Percentiles rank a stretch among this genome's conserved stretches.
These are phyloP conservation scores for Pocillopora verrucosa DNA, from an alignment of 64 coral and sea anemone genomes.

Conservation along the genomic window DNA sequence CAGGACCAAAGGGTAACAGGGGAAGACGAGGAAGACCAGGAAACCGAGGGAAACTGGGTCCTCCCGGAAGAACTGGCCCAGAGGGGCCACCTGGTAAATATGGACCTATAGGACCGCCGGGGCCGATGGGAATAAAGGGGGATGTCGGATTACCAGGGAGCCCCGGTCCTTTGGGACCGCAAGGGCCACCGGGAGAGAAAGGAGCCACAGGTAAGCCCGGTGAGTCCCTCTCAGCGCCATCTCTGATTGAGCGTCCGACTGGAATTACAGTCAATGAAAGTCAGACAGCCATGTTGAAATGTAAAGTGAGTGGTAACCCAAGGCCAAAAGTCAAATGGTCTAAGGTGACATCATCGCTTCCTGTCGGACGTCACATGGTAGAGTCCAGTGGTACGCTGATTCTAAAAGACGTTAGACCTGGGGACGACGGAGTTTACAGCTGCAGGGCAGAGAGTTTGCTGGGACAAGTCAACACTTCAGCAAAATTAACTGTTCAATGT, in stretches of 20 bases:
- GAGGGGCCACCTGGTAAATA: conserved; percentile 58
- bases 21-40: conserved; percentile 45
- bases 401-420: background rate
- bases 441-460: conserved; percentile 27
- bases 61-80: conserved; percentile 18
- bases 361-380: background rate
- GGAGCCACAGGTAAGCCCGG: conserved; percentile 41
- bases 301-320: conserved; percentile 43
- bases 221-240: conserved; percentile 47
- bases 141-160: conserved; percentile 34
- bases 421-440: conserved; percentile 32
- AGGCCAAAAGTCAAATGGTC: conserved; percentile 39
- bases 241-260: no score
- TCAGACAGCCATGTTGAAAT: no score
- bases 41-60: conserved; percentile 28
- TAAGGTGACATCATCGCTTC: conserved; percentile 26
- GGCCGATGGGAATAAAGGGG: conserved; percentile 22
- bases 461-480: conserved; percentile 12
- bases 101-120: conserved; percentile 22
- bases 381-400: conserved; percentile 25
- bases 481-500: conserved; percentile 27
- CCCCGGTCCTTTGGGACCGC: conserved; percentile 32
- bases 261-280: no score
- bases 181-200: conserved; percentile 27
- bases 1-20: conserved; percentile 48